Evolutionary conservation across 2,113 vertebrate species (phyloP), one percentile per base, ranked within the genome.

Genomic region (Narcine bancroftii): DNA sequence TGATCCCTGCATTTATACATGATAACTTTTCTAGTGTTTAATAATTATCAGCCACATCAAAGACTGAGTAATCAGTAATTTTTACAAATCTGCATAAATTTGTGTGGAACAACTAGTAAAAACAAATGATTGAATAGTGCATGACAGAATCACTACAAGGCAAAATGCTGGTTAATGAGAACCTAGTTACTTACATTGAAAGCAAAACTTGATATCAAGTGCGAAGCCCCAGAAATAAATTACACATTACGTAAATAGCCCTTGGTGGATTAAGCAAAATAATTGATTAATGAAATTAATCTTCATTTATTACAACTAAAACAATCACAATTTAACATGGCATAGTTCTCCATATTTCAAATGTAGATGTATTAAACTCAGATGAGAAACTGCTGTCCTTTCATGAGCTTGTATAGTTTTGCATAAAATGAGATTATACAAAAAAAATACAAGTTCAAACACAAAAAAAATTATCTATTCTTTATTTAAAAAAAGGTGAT

Each of bases 51-150:
- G 53, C 39, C 50, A 87, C n/a, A 39, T n/a, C 15, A 87, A 87
- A 60, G 15, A 87, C 33, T 56, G 76, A 79, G 76, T 53, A 87
- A 69, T 87, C 81, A 63, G 81, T 60, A 53, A 87, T 60, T 87
- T 87, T 5, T 60, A 87, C 53, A 60, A 87, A 60, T 60, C 15
- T 87, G 21, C n/a, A 87, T 87, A 60, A 87, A 60, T 85, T 15
- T 19, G 15, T 85, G 50, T 15, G n/a, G 26, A 33, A 50, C 50
- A 56, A 85, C 53, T 56, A n/a, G 56, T 56, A 79, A 47, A 29
- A 3, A 6, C 77, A n/a, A 83, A 56, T 83, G 50, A 56, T 15
- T 83, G 50, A 83, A 56, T 53, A 56, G 29, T 56, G 56, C 29
- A n/a, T 83, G 47, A 56, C 47, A 83, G 29, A 29, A 83, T 60